These are phyloP conservation scores for Lepisosteus osseus DNA, from an alignment of 2,113 vertebrate species.

Conservation along the genomic window DNA sequence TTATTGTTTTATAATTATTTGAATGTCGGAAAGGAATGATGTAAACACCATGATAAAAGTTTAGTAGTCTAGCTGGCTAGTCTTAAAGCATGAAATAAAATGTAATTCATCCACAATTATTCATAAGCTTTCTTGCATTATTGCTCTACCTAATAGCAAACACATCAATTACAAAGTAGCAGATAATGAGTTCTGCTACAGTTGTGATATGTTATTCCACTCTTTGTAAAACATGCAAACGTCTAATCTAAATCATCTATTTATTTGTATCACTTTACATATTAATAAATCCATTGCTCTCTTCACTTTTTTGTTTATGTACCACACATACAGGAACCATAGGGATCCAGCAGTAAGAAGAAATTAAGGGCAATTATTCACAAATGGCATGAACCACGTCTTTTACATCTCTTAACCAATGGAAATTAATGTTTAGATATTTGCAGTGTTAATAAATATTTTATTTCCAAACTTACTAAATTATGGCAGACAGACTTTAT, in stretches of 20 bases:
- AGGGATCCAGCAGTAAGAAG: constrained; percentile 1
- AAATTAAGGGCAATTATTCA: too few relatives aligned
- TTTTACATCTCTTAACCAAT: too few relatives aligned
- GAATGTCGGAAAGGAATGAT: neutral
- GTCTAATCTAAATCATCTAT: neutral
- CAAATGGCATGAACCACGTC: too few relatives aligned
- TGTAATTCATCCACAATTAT: constrained; percentile 16
- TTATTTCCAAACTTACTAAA: too few relatives aligned
- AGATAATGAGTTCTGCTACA: constrained; percentile 13
- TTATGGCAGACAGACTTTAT: too few relatives aligned
- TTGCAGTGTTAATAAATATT: too few relatives aligned
- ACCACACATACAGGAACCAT: too few relatives aligned
- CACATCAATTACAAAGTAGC: constrained; percentile 22
- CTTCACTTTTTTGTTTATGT: neutral
- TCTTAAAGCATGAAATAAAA: constrained; percentile 18
- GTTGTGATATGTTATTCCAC: constrained; percentile 18
- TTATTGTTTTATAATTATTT: constrained; percentile 3
- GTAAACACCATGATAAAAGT: constrained; percentile 14
- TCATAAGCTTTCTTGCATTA: constrained; percentile 25
- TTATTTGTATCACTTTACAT: constrained; percentile 14
- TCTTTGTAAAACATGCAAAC: constrained; percentile 15
- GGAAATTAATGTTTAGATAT: too few relatives aligned
- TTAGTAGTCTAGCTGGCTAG: neutral
- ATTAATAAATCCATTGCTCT: neutral
- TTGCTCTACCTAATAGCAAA: constrained; percentile 17